Percentiles rank a stretch among this genome's conserved stretches.
phyloP scores from a whole-genome alignment of 2,888 invertebrate genomes.

The Erebia palarica region DNA sequence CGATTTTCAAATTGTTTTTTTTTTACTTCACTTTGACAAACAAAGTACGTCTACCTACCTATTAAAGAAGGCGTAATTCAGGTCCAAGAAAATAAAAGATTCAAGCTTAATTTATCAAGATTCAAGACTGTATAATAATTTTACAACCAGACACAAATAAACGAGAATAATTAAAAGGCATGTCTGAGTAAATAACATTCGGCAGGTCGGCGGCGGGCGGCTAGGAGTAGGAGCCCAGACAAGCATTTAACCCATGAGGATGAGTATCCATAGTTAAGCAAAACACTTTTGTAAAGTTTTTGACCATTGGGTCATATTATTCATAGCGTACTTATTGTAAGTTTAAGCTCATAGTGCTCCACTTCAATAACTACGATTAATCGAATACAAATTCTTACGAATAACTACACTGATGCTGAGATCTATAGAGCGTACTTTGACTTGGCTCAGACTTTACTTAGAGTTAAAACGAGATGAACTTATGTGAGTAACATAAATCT shows the following conservation, averaged over 20 bases:
- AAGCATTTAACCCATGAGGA: slow-evolving; percentile 3
- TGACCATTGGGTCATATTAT: neutral
- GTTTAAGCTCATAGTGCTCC: no score
- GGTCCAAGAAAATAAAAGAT: slow-evolving; percentile 26
- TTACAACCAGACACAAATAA: slow-evolving; percentile 43
- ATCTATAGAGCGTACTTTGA: no score
- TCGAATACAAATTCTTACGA: no score
- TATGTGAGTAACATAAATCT: no score
- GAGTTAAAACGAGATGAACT: no score
- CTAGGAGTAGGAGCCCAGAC: slow-evolving; percentile 26
- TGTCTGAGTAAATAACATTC: slow-evolving; percentile 40
- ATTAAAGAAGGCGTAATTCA: slow-evolving; percentile 9
- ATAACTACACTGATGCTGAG: no score
- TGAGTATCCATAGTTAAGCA: neutral
- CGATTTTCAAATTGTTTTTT: no score
- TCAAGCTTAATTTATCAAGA: slow-evolving; percentile 34
- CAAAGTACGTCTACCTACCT: neutral
- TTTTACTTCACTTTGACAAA: no score
- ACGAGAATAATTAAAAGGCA: slow-evolving; percentile 40
- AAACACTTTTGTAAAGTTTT: neutral
- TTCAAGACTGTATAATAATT: slow-evolving; percentile 34
- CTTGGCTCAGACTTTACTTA: no score
- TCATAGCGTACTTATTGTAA: neutral
- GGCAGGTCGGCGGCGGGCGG: slow-evolving; percentile 32
- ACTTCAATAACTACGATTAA: no score